Percentiles rank a stretch among this genome's conserved stretches.
Conservation (phyloP, 2,888 invertebrate genomes). For the Drosophila subquinaria region DNA sequence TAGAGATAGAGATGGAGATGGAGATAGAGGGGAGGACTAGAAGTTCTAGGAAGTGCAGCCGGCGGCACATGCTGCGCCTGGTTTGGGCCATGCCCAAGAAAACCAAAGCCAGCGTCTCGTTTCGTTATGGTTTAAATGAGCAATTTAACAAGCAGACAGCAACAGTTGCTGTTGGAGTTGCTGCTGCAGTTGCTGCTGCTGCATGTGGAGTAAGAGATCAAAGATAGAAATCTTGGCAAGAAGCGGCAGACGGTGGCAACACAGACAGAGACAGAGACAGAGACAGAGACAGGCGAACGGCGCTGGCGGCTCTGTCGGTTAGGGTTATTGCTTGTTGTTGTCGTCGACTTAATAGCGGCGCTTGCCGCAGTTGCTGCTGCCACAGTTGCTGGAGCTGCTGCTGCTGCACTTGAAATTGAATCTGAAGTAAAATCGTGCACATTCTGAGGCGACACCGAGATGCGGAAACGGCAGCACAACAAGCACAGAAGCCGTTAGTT, state of each 20-base stretch:
- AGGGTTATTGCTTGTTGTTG: slow-evolving; percentile 82
- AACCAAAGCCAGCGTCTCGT: slow-evolving; percentile 34
- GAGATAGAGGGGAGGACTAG: slow-evolving; percentile 4
- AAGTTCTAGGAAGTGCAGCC: slow-evolving; percentile 70
- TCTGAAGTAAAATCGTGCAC: slow-evolving; percentile 79
- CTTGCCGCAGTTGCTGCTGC: slow-evolving; percentile 62
- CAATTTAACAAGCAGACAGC: slow-evolving; percentile 78
- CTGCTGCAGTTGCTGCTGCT: slow-evolving; percentile 41
- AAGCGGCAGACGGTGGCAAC: slow-evolving; percentile 79
- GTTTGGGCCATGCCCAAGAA: slow-evolving; percentile 24
- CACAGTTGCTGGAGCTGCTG: slow-evolving; percentile 49
- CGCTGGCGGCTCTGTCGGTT: slow-evolving; percentile 60
- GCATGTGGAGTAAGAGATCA: slow-evolving; percentile 84
- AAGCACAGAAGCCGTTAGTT: slow-evolving; percentile 82
- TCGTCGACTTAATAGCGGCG: slow-evolving; percentile 83
- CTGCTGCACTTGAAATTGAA: slow-evolving; percentile 83
- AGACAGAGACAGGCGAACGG: slow-evolving; percentile 51
- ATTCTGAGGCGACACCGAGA: slow-evolving; percentile 82
- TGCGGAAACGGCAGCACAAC: slow-evolving; percentile 83
- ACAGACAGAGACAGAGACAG: slow-evolving; percentile 32
- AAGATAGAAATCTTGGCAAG: slow-evolving; percentile 83
- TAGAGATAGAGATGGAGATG: neutral
- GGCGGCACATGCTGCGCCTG: slow-evolving; percentile 70
- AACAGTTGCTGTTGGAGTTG: slow-evolving; percentile 45
- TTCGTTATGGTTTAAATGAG: slow-evolving; percentile 81